Conservation (phyloP, 1,140 invertebrate species). For the Apis dorsata region DNA sequence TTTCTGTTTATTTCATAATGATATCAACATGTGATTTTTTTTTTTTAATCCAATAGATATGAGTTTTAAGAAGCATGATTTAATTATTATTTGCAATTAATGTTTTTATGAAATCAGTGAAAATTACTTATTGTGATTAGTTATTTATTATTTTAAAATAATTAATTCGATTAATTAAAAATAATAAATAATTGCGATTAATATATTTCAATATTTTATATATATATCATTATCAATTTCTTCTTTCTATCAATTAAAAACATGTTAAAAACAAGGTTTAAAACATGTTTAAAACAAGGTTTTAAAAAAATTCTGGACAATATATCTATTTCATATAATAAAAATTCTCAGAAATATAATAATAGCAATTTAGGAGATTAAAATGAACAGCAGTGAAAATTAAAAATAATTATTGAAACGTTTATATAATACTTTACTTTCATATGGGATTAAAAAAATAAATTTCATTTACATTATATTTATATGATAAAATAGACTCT, state of each 20-base stretch:
- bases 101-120: constrained; percentile 1
- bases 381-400: background rate
- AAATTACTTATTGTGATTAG: background rate
- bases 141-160: background rate
- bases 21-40: background rate
- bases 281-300: no score
- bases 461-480: background rate
- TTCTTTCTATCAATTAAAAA: background rate
- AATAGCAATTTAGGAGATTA: background rate
- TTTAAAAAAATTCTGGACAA: no score
- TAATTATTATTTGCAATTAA: background rate
- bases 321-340: background rate
- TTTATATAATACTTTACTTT: background rate
- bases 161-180: background rate
- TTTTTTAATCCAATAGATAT: background rate
- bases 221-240: background rate
- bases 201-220: background rate
- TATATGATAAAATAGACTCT: constrained; percentile 13
- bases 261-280: no score
- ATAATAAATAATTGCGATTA: background rate
- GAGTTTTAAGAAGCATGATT: background rate
- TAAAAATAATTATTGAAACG: background rate
- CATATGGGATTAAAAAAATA: background rate
- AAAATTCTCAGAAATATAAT: background rate
- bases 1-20: background rate